A percentile compares a stretch with the other conserved stretches of the same genome.
Conservation (phyloP, 2,113 vertebrate species). For the Dryoscopus gambensis region DNA sequence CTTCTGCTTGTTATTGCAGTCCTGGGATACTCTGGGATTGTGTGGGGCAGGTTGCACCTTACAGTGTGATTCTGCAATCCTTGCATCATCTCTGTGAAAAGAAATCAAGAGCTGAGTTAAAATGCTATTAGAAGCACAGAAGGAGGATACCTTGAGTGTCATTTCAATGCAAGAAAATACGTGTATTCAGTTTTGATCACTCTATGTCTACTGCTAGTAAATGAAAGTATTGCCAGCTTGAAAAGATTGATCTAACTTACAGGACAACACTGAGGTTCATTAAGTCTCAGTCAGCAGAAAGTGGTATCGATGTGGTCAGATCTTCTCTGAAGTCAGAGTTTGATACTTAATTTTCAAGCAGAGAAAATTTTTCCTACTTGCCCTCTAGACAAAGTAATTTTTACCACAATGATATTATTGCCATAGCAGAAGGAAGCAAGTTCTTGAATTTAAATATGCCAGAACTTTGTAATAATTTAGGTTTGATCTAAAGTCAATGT, state of each 20-base stretch:
- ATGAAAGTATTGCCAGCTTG: background rate
- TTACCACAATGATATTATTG: background rate
- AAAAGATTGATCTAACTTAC: background rate
- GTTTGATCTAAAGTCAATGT: background rate
- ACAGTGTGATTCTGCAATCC: background rate
- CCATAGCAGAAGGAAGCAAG: background rate
- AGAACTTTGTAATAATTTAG: background rate
- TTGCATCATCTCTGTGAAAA: background rate
- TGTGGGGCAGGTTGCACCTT: background rate
- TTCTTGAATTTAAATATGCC: background rate
- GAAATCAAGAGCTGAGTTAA: background rate
- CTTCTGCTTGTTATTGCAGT: background rate
- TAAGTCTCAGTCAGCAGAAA: constrained; percentile 8
- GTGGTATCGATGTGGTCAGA: background rate
- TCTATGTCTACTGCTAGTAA: background rate
- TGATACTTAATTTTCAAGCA: constrained; percentile 31
- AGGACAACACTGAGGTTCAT: background rate
- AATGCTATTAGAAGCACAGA: background rate
- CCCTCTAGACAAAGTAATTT: constrained; percentile 15
- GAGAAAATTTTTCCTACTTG: constrained; percentile 9
- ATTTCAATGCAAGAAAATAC: background rate
- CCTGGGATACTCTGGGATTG: background rate
- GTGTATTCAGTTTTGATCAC: background rate
- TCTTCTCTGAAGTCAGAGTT: background rate
- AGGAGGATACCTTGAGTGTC: background rate